A percentile compares a stretch with the other conserved stretches of the same genome.
Conservation (phyloP, 2,888 invertebrate species). For the Pachymerium ferrugineum region DNA sequence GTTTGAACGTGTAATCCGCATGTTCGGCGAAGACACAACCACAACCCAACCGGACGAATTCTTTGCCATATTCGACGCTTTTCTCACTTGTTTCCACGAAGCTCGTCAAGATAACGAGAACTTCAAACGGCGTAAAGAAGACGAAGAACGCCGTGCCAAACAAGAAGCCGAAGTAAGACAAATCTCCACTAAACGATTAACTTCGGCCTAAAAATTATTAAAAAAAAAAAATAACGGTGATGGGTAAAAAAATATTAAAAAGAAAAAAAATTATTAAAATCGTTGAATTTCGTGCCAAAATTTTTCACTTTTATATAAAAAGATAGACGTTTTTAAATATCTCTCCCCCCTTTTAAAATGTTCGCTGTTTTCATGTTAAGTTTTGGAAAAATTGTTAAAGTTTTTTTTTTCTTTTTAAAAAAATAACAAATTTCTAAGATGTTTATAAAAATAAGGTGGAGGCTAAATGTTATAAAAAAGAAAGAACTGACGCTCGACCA, state of each 20-base stretch:
- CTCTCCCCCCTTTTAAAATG: neutral
- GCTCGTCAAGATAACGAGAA: slow-evolving; percentile 84
- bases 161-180: slow-evolving; percentile 72
- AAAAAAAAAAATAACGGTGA: neutral
- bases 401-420: neutral
- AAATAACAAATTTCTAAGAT: neutral
- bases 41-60: slow-evolving; percentile 80
- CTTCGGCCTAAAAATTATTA: neutral
- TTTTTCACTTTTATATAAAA: neutral
- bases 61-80: slow-evolving; percentile 86
- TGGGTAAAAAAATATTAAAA: neutral
- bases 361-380: neutral
- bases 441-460: neutral
- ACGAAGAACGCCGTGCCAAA: slow-evolving; percentile 79
- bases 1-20: slow-evolving; percentile 77
- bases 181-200: neutral
- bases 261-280: neutral
- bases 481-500: neutral
- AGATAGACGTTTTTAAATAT: neutral
- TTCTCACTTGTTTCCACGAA: slow-evolving; percentile 73
- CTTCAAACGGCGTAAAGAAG: slow-evolving; percentile 71
- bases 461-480: neutral
- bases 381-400: neutral
- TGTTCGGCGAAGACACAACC: slow-evolving; percentile 81
- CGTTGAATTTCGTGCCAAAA: neutral